Evolutionary conservation across 1,140 invertebrate genomes (phyloP), one percentile per base, ranked within the genome.

Genomic region (Trissolcus basalis): DNA sequence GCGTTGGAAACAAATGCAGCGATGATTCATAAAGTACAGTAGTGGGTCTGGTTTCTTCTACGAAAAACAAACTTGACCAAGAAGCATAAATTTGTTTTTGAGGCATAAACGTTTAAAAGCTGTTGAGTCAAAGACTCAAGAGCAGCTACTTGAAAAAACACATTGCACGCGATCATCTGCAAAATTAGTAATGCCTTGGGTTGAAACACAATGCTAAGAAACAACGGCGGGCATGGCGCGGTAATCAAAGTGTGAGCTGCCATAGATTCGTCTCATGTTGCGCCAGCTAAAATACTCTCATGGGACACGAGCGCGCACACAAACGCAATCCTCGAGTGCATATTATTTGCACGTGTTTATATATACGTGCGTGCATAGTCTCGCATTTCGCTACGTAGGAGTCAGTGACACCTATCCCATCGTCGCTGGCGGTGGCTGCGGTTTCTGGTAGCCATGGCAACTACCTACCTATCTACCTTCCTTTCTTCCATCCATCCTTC

Each of bases 331-430:
- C 8, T 15, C n/a, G n/a, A 48, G 41, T 27, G 70, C 65, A 63
- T 53, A 27, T 27, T 27, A 27, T 27, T 54, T 56, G 36, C 63
- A 56, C 63, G 39, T 32, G 33, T 54, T 1, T 59, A 43, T 27
- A 48, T 47, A 15, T 36, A 54, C 47, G 10, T 65, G 44, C 54
- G 65, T 16, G 59, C 59, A 73, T 51, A 50, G 55, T 48, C 12
- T 59, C 58, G 80, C 80, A 77, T 79, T 80, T 77, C 77, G 72
- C 56, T 78, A 76, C 72, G 68, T 83, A 84, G 85, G 82, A 87
- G 87, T 88, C 87, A 88, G 85, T 87, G 87, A 88, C 86, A 88
- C 86, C 85, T 86, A 82, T 86, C 80, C 80, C 82, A 86, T 86
- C 85, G 85, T 87, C 84, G 83, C 77, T 80, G 81, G 80, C 79